phyloP scores from a whole-genome alignment of 2,113 vertebrate species.

The Elgaria multicarinata region DNA sequence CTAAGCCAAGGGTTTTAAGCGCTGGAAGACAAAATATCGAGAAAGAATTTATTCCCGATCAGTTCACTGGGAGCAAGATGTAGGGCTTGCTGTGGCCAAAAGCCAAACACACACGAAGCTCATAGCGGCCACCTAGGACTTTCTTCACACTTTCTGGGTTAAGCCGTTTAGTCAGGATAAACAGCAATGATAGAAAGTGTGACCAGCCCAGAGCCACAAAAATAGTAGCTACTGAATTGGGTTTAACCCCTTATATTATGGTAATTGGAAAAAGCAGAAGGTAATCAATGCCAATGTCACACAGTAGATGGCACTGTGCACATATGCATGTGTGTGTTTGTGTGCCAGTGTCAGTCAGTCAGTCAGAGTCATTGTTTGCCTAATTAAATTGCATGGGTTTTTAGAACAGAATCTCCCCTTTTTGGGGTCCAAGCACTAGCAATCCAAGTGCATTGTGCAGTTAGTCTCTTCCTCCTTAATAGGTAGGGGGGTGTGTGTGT shows the following conservation, averaged over 20 bases:
- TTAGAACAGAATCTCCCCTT: background rate
- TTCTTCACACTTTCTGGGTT: background rate
- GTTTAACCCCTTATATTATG: background rate
- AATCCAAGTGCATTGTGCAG: too few species aligned
- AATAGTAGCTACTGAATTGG: background rate
- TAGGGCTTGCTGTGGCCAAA: background rate
- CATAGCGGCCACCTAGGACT: too few species aligned
- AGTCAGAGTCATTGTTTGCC: background rate
- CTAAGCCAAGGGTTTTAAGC: background rate
- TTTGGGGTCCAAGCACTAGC: too few species aligned
- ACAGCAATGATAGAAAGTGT: background rate
- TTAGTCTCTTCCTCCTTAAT: too few species aligned
- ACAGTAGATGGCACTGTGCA: background rate
- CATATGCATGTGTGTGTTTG: background rate
- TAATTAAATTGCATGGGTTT: background rate
- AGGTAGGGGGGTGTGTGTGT: too few species aligned
- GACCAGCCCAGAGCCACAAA: background rate
- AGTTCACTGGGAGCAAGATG: background rate
- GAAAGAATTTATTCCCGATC: background rate
- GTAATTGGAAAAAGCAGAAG: background rate
- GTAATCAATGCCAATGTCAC: background rate
- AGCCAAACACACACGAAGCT: constrained; percentile 23
- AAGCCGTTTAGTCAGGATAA: background rate
- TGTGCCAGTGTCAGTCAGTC: too few species aligned
- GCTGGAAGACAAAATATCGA: background rate